Conservation (phyloP, 2,797 vertebrate genomes). For the Malurus leucopterus region DNA sequence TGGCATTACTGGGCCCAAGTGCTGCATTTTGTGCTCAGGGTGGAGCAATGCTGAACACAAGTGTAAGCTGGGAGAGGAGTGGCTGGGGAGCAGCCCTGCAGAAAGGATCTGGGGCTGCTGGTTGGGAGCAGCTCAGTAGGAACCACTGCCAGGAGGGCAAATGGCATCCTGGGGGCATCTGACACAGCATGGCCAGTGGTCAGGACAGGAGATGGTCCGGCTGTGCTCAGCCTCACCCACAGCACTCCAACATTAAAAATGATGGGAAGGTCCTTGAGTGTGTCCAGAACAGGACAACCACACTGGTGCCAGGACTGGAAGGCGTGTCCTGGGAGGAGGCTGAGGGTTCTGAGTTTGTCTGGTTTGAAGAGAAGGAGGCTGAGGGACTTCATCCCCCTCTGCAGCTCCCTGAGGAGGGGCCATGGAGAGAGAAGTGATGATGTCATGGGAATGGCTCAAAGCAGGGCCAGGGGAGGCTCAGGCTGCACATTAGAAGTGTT, state of each 20-base stretch:
- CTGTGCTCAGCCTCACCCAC: background rate
- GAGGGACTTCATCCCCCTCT: background rate
- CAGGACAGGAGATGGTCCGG: background rate
- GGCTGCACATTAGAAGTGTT: background rate
- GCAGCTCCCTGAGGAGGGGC: background rate
- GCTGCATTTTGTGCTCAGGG: background rate
- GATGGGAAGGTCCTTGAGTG: background rate
- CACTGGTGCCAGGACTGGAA: background rate
- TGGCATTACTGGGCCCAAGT: no score
- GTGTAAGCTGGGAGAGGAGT: background rate
- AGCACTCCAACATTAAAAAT: fast-evolving
- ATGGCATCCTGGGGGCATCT: background rate
- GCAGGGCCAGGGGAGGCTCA: background rate
- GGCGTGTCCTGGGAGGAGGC: background rate
- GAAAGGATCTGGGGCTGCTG: background rate
- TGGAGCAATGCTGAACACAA: fast-evolving
- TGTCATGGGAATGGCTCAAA: background rate
- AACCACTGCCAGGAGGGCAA: background rate
- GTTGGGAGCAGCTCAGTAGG: background rate
- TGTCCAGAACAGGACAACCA: background rate
- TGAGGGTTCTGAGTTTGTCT: background rate
- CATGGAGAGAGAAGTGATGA: background rate
- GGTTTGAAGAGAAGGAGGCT: background rate
- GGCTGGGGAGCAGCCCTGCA: background rate
- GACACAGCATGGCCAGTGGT: fast-evolving